Evolutionary conservation across 2,113 vertebrate genomes (phyloP).

Genomic region (Physeter macrocephalus): DNA sequence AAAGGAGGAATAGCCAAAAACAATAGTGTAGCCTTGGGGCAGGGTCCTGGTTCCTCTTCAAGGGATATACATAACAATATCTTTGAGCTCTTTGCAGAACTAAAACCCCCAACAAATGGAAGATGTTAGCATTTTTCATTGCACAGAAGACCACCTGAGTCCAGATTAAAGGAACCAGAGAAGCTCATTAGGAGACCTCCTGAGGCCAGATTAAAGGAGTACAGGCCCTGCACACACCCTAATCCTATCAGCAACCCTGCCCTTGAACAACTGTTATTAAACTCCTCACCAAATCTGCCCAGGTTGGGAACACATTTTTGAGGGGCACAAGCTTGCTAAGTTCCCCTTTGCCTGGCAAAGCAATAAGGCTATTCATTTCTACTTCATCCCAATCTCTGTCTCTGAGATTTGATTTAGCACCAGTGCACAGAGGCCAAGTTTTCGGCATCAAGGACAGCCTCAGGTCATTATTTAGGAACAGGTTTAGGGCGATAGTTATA

Average conservation of each 20-base stretch:
- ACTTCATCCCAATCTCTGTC: neutral
- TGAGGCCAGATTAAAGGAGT: neutral
- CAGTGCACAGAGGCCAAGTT: neutral
- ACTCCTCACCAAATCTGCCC: neutral
- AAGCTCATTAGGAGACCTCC: neutral
- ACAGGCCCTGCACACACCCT: neutral
- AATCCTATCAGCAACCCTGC: neutral
- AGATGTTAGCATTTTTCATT: neutral
- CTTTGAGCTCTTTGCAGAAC: neutral
- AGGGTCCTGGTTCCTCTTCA: neutral
- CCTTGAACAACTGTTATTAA: neutral
- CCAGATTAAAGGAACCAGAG: neutral
- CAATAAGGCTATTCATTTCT: neutral
- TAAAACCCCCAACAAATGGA: neutral
- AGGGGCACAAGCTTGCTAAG: neutral
- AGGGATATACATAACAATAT: neutral
- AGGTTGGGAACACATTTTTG: neutral
- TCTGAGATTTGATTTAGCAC: neutral
- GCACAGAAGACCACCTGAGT: neutral
- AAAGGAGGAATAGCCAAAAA: neutral
- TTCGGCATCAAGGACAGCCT: neutral
- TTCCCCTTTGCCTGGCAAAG: neutral
- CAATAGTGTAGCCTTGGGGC: neutral
- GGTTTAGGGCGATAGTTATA: too few species aligned
- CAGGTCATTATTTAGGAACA: neutral